Conservation (phyloP, 2,113 vertebrate species). For the Butorides virescens region DNA sequence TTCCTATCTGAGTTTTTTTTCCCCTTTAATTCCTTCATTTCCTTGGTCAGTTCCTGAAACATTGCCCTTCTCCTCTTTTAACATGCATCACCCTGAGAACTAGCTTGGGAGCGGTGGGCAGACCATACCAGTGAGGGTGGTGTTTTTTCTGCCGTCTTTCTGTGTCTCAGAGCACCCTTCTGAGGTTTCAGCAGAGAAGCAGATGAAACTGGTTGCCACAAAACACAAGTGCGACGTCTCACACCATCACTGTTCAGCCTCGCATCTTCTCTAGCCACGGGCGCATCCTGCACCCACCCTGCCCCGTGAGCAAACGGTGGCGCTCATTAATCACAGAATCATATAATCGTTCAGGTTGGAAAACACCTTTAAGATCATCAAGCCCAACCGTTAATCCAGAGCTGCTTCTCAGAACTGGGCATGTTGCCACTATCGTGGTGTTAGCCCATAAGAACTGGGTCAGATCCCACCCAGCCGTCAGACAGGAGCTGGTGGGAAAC, state of each 20-base stretch:
- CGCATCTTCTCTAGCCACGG: neutral
- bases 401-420: neutral
- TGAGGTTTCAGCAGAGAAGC: neutral
- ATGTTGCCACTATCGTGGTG: accelerated
- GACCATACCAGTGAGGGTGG: neutral
- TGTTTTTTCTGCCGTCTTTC: neutral
- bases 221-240: accelerated
- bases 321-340: neutral
- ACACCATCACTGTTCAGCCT: neutral
- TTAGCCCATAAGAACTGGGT: neutral
- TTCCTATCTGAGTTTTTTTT: neutral
- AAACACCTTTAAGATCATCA: too few relatives aligned
- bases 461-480: neutral
- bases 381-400: neutral
- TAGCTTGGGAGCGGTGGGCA: neutral
- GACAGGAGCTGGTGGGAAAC: neutral
- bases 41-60: neutral
- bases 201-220: neutral
- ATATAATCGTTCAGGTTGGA: too few relatives aligned
- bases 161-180: neutral
- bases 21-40: neutral
- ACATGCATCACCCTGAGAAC: neutral
- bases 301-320: neutral
- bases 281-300: neutral
- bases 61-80: neutral